Conservation (phyloP, 2,888 invertebrate genomes). For the Tuberolachnus salignus region DNA sequence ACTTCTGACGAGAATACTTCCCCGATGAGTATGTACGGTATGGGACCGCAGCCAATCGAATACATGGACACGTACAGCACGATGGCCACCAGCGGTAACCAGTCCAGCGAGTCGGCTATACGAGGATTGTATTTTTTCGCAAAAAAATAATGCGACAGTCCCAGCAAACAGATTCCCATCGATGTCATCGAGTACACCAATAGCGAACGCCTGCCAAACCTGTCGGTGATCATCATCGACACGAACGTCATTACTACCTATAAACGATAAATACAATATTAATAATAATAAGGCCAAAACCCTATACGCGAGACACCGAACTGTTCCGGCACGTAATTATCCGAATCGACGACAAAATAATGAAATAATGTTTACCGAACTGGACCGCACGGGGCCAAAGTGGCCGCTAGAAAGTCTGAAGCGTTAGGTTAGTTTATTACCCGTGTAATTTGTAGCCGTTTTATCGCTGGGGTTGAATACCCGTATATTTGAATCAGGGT, state of each 20-base stretch:
- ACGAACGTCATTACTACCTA: conserved; percentile 66
- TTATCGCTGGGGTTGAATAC: no score
- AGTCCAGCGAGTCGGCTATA: conserved; percentile 67
- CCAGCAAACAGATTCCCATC: conserved; percentile 74
- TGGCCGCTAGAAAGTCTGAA: no score
- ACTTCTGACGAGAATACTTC: conserved; percentile 76
- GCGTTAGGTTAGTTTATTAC: no score
- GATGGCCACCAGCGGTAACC: conserved; percentile 73
- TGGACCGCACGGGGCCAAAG: no score
- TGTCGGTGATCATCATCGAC: conserved; percentile 77
- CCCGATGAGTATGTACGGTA: conserved; percentile 81
- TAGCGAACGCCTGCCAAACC: conserved; percentile 78
- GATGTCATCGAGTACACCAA: conserved; percentile 77
- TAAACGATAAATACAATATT: neutral
- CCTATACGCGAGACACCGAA: no score
- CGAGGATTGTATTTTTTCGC: conserved; percentile 65
- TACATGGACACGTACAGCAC: conserved; percentile 73
- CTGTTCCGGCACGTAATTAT: no score
- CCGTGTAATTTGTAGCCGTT: no score
- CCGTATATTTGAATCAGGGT: no score
- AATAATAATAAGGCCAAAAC: no score
- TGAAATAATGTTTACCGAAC: no score
- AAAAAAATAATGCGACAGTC: conserved; percentile 77
- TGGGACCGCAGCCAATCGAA: conserved; percentile 77
- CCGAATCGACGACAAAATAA: no score